Conservation (phyloP, 2,797 vertebrate species). For the Okamejei kenojei region DNA sequence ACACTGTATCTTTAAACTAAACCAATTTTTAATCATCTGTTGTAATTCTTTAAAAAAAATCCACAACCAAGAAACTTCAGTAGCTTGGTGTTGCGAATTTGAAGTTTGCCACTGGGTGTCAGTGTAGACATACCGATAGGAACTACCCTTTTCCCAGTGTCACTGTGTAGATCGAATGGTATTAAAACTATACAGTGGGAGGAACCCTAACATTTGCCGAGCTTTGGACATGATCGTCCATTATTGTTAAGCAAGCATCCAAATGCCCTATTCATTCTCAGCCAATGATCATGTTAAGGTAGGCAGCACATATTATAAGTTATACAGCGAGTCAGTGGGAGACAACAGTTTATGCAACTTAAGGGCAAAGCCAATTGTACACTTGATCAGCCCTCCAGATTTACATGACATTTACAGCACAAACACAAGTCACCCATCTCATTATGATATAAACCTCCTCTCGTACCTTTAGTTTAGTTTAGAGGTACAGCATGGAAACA, state of each 20-base stretch:
- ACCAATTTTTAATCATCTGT: neutral
- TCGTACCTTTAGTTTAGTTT: neutral
- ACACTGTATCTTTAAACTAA: neutral
- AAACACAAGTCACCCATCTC: neutral
- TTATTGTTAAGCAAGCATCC: neutral
- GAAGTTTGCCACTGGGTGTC: slow-evolving; percentile 14
- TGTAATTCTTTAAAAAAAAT: neutral
- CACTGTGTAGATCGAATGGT: neutral
- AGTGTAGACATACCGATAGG: neutral
- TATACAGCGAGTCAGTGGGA: neutral
- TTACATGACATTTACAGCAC: neutral
- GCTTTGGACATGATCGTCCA: neutral
- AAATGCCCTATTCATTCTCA: neutral
- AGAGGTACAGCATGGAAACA: too few relatives aligned
- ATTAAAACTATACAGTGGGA: neutral
- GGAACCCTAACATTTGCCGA: neutral
- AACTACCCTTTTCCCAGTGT: too few relatives aligned
- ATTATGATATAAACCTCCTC: neutral
- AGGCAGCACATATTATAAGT: neutral
- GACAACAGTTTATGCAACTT: neutral
- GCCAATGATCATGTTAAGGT: neutral
- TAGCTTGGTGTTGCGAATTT: neutral
- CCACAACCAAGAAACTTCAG: neutral
- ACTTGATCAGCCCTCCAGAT: neutral
- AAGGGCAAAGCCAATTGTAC: neutral